phyloP scores from a whole-genome alignment of 2,888 invertebrate species.

The Incurvaria masculella region DNA sequence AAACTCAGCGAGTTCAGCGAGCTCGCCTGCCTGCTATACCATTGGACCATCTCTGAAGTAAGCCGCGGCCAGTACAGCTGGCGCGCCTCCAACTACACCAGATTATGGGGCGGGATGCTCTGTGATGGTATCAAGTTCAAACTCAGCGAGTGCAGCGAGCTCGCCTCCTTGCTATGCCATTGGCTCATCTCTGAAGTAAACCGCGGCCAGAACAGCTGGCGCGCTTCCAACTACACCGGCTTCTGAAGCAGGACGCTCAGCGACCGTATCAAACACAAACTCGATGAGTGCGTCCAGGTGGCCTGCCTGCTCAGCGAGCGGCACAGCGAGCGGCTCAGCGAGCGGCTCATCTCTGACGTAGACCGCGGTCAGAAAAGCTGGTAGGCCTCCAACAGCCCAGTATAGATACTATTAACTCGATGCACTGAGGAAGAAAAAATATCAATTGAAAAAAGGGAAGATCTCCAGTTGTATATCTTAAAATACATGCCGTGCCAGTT shows the following conservation, averaged over 20 bases:
- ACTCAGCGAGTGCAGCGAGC: slow-evolving; percentile 63
- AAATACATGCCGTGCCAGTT: too few relatives aligned
- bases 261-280: slow-evolving; percentile 74
- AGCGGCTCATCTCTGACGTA: too few relatives aligned
- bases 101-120: too few relatives aligned
- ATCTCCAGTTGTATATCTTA: too few relatives aligned
- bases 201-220: slow-evolving; percentile 65
- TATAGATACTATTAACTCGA: too few relatives aligned
- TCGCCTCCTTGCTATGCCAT: slow-evolving; percentile 72
- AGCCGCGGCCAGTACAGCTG: slow-evolving; percentile 66
- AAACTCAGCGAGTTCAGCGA: slow-evolving; percentile 65
- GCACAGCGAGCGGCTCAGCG: slow-evolving; percentile 62
- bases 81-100: slow-evolving; percentile 83
- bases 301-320: slow-evolving; percentile 73
- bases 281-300: slow-evolving; percentile 65
- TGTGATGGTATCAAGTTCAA: slow-evolving; percentile 72
- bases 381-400: slow-evolving; percentile 85
- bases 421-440: too few relatives aligned
- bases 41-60: slow-evolving; percentile 64
- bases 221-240: too few relatives aligned
- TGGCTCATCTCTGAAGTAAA: slow-evolving; percentile 68
- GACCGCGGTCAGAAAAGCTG: slow-evolving; percentile 66
- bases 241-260: too few relatives aligned
- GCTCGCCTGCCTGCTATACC: slow-evolving; percentile 75
- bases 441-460: too few relatives aligned